Evolutionary conservation across 2,797 vertebrate genomes (phyloP).

Genomic region (Hyperoplus immaculatus): DNA sequence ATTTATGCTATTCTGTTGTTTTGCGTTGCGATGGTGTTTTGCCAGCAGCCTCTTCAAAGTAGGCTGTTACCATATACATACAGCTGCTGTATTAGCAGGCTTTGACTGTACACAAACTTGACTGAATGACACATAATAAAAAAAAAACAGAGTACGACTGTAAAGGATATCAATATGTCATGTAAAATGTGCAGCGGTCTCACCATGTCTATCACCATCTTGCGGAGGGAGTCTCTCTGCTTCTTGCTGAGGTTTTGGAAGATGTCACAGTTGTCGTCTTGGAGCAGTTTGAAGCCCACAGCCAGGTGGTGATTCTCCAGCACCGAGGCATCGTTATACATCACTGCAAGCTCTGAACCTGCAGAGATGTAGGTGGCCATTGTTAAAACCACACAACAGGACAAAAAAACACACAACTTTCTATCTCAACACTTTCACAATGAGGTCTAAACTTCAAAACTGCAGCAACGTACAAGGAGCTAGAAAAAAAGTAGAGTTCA

Average conservation of each 20-base stretch:
- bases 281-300: constrained; percentile 95
- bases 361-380: background rate
- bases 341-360: constrained; percentile 95
- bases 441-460: too few species aligned
- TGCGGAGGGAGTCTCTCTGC: constrained; percentile 90
- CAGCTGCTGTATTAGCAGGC: background rate
- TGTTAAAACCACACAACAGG: background rate
- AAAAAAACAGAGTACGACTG: background rate
- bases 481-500: too few species aligned
- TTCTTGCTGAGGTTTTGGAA: constrained; percentile 94
- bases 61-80: background rate
- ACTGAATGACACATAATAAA: background rate
- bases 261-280: constrained; percentile 94
- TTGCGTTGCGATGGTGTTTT: background rate
- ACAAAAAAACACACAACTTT: background rate
- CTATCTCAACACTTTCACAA: too few species aligned
- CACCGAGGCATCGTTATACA: constrained; percentile 94
- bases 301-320: constrained; percentile 96
- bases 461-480: too few species aligned
- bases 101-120: background rate
- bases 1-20: background rate
- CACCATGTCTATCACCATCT: constrained; percentile 96
- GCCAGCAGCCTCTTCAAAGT: constrained; percentile 17
- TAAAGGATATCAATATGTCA: background rate
- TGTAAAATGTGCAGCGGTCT: constrained; percentile 42